Base-by-base conservation (phyloP, 2,113 vertebrate genomes). In the Baryphthengus martii region DNA sequence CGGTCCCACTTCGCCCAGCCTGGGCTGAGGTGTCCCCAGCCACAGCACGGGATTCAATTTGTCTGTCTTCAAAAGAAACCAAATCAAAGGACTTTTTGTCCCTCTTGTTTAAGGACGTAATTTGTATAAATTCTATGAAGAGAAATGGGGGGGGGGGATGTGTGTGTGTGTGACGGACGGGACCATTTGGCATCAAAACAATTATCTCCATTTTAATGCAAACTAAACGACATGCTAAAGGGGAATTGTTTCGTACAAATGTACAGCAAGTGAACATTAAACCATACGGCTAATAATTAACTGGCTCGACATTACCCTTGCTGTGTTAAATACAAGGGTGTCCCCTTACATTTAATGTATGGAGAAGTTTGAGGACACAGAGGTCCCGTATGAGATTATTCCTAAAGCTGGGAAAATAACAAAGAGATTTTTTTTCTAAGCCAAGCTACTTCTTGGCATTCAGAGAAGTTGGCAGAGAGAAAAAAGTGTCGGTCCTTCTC, bases 401-500 rank as follows among this genome's bases (percentile, higher is more conserved):
- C 79, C 53, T 94, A 94, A 95, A 92, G 85, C 93, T 93, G 74
- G 16, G 63, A 95, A 96, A 84, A 96, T 75, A 95, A 95, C 55
- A 93, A 91, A 95, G 65, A 88, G 73, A 4, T 67, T 53, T 35
- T 49, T 47, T 70, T 63, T 72, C 35, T n/a, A 67, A 92, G 72
- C 71, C 63, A 78, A 89, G 74, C 61, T 85, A 91, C 86, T 96
- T 90, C 92, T 97, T 97, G 95, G 95, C 96, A 92, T 83, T 88
- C 87, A 89, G 70, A 89, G 84, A 96, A 96, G 90, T 91, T 97
- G 96, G 97, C 96, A 97, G 82, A 67, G 88, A 96, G 71, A 96
- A 97, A 91, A 94, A 92, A 88, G 94, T 95, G 74, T 62, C 8
- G 14, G 56, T 33, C 72, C 45, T 91, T 95, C 78, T 84, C 83